Base-by-base conservation (phyloP, 1,140 invertebrate species). In the Calliphora vicina region DNA sequence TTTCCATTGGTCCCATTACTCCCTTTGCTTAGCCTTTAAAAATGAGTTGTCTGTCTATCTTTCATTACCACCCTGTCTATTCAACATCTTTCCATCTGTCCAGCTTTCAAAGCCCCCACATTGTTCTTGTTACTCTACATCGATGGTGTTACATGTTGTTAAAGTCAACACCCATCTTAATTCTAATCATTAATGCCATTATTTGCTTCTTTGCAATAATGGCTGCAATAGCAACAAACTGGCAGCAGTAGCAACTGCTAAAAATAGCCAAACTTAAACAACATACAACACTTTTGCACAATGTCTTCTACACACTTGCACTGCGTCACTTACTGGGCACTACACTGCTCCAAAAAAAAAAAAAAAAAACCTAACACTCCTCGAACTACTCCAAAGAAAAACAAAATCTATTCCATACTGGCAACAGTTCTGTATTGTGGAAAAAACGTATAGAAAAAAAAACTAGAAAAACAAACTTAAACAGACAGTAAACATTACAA, bases 121-220 rank as follows among this genome's bases (percentile, higher is more conserved):
- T 35, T 35, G 10, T 35, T 35, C 10, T 35, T 35, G 1, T 35
- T 10, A 8, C 1, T 35, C 35, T 8, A 35, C 35, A 35, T 35
- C 10, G 0, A 10, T 29, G 6, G 61, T 67, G 61, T 67, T 67
- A n/a, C 6, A 6, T 67, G 61, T 45, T 20, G 74, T 20, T 43
- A 43, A 43, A 78, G 74, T 45, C 74, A 78, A 78, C 35, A 45
- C 35, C 74, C 35, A 23, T 20, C 35, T 78, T 78, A 78, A 78
- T n/a, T 78, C n/a, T 43, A 78, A 45, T 78, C 74, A 78, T 78
- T 78, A 78, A 43, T 35, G 25, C 35, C 35, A 43, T 43, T 78
- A 78, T 78, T 43, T 78, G n/a, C n/a, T 25, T 23, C 23, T 78
- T 43, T 23, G 13, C 74, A 13, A 25, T 20, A 25, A 45, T 45